Conservation (phyloP, 2,113 vertebrate species). For the Brachyhypopomus occidentalis region DNA sequence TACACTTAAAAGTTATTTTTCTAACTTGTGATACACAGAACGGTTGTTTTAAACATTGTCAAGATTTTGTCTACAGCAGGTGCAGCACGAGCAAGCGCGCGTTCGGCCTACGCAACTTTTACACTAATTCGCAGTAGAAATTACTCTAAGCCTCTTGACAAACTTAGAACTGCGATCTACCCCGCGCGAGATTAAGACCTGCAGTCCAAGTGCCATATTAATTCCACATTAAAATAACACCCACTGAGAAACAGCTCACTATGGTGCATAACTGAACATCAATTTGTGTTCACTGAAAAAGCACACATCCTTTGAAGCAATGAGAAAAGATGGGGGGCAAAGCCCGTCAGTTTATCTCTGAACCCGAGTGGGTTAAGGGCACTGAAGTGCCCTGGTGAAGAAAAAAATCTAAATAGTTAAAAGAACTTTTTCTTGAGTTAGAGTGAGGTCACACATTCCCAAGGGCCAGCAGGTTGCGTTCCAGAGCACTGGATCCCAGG, state of each 20-base stretch:
- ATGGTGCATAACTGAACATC: neutral
- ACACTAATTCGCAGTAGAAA: neutral
- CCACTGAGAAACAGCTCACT: slow-evolving; percentile 26
- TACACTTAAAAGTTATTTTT: neutral
- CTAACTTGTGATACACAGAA: neutral
- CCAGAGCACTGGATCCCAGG: slow-evolving; percentile 43
- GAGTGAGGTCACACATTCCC: slow-evolving; percentile 40
- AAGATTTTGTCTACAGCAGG: neutral
- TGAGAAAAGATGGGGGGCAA: slow-evolving; percentile 11
- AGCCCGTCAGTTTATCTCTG: slow-evolving; percentile 36
- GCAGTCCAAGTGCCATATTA: neutral
- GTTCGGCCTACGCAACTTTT: slow-evolving; percentile 11
- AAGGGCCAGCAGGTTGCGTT: slow-evolving; percentile 34
- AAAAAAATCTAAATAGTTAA: slow-evolving; percentile 23
- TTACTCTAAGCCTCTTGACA: neutral
- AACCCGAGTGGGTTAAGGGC: slow-evolving; percentile 7
- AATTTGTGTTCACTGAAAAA: slow-evolving; percentile 12
- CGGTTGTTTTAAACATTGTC: neutral
- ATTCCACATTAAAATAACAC: slow-evolving; percentile 5
- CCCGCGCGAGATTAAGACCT: neutral
- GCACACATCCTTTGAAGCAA: slow-evolving; percentile 26
- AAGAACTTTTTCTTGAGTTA: slow-evolving; percentile 34
- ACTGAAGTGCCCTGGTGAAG: slow-evolving; percentile 5
- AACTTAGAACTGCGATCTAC: neutral
- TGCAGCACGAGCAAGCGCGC: slow-evolving; percentile 6